Base-by-base conservation (phyloP, 2,888 invertebrate genomes). In the Diarsia mendica region DNA sequence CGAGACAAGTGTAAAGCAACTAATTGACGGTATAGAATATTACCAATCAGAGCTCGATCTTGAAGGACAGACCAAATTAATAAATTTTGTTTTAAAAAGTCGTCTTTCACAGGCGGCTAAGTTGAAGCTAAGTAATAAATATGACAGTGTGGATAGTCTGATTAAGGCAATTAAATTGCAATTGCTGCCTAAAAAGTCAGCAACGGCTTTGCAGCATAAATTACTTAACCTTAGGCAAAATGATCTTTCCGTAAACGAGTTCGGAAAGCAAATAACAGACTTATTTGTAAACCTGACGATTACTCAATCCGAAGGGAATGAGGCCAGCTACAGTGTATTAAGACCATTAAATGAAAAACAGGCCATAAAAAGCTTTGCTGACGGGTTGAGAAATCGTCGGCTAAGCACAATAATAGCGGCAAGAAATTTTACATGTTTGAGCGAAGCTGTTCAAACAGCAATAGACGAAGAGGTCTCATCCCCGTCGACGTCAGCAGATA, bases 401-500 rank as follows among this genome's bases (percentile, higher is more conserved):
- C 39, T 39, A 5, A 39, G 39, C 39, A 39, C 39, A 2, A 5
- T 39, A 39, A 39, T 39, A 39, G 39, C 74, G 18, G 67, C 74
- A 23, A 20, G 68, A 51, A 46, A 68, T n/a, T 64, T 55, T 58
- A 11, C 61, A 33, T 63, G 46, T 8, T 55, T 74, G 13, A 63
- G 23, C 11, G 74, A 74, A 0, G 74, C 74, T 3, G 28, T 74
- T 3, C 64, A 74, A 53, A 13, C 74, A 15, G 68, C 68, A 1
- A 18, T 63, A 6, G 74, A 74, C 13, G 74, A 74, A 20, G 64
- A 74, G 3, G 48, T 64, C n/a, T 48, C 65, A 48, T 20, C 48
- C 6, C 58, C 58, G 18, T 58, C 65, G 5, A 55, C 53, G 20
- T 60, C 68, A 68, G 68, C 18, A 13, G 60, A 60, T 20, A 28